Conservation (phyloP, 1,140 invertebrate species). For the Dendroctonus ponderosae region DNA sequence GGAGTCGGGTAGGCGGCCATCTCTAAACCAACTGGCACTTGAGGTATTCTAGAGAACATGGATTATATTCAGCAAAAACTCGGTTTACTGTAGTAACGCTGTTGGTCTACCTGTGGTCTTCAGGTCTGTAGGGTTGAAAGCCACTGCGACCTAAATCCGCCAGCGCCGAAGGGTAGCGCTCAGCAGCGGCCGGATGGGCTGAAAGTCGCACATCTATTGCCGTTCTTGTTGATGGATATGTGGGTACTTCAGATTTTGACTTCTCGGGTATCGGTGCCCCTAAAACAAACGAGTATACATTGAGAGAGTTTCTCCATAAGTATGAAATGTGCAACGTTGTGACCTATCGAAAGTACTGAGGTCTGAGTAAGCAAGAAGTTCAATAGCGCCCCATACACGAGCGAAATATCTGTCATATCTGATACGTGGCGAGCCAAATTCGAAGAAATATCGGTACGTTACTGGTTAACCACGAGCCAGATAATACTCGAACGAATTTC, state of each 20-base stretch:
- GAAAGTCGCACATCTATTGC: slow-evolving; percentile 39
- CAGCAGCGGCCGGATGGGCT: slow-evolving; percentile 48
- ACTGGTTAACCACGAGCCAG: too few relatives aligned
- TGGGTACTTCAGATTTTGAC: slow-evolving; percentile 40
- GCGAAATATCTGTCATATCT: too few relatives aligned
- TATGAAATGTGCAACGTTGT: too few relatives aligned
- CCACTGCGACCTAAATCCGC: slow-evolving; percentile 62
- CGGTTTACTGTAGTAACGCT: too few relatives aligned
- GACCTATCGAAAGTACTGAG: too few relatives aligned
- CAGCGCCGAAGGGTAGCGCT: slow-evolving; percentile 49
- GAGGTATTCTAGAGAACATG: slow-evolving; percentile 38
- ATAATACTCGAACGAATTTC: too few relatives aligned
- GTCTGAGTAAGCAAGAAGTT: too few relatives aligned
- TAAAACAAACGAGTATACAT: too few relatives aligned
- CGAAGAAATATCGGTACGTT: too few relatives aligned
- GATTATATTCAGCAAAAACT: background rate
- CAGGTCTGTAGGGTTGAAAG: slow-evolving; percentile 74
- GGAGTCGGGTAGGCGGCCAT: slow-evolving; percentile 43
- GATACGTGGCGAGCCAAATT: too few relatives aligned
- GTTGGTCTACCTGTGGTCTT: slow-evolving; percentile 57
- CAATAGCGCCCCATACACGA: too few relatives aligned
- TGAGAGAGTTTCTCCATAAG: too few relatives aligned
- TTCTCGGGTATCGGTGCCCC: slow-evolving; percentile 38
- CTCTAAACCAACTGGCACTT: slow-evolving; percentile 45
- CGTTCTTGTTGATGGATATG: slow-evolving; percentile 23